A percentile compares a stretch with the other conserved stretches of the same genome.
Evolutionary conservation across 2,113 vertebrate genomes (phyloP).

Genomic region (Panthera tigris): DNA sequence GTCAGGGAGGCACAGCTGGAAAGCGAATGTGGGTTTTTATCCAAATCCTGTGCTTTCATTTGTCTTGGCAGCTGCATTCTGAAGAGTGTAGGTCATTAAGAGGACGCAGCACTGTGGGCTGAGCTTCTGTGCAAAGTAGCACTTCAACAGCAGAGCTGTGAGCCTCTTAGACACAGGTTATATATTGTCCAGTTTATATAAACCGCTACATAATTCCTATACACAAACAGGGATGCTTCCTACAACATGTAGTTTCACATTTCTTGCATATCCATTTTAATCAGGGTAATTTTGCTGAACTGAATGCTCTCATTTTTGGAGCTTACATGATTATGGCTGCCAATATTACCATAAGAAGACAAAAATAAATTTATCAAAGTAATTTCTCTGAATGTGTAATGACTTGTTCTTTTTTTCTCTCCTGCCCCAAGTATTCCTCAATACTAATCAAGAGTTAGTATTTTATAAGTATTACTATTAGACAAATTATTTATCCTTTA

Average conservation of each 20-base stretch:
- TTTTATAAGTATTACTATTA: not conserved
- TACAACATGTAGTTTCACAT: not conserved
- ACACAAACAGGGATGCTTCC: not conserved
- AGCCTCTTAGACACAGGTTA: not conserved
- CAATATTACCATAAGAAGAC: not conserved
- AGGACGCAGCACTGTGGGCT: not conserved
- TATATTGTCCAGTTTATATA: not conserved
- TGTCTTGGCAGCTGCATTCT: not conserved
- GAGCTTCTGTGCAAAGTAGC: not conserved
- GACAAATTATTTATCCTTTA: not conserved
- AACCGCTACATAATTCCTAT: not conserved
- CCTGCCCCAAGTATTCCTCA: not conserved
- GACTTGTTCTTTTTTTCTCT: not conserved
- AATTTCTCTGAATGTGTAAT: not conserved
- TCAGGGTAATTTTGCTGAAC: not conserved
- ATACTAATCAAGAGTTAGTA: not conserved
- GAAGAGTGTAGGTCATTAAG: not conserved
- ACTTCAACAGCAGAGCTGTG: not conserved
- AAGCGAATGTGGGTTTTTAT: constrained; percentile 8
- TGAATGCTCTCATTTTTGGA: constrained; percentile 15
- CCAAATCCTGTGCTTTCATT: not conserved
- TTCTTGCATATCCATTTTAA: not conserved
- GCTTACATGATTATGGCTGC: not conserved
- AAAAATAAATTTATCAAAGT: not conserved
- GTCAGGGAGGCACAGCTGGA: constrained; percentile 11